Evolutionary conservation across 2,888 invertebrate species (phyloP).

Genomic region (Drosophila flavopinicola): DNA sequence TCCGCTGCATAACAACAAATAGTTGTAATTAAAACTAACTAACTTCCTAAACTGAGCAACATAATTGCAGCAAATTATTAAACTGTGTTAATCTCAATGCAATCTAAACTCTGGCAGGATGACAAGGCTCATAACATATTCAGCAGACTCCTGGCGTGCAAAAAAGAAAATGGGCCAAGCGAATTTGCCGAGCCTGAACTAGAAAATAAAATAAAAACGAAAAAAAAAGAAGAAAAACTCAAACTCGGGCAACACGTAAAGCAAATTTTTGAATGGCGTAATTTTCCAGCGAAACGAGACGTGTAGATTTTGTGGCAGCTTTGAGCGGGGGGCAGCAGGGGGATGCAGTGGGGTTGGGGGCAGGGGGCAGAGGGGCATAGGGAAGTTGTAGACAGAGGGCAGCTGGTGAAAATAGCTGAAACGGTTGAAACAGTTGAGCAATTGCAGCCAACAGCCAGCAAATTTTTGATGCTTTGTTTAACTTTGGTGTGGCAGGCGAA

Average conservation of each 20-base stretch:
- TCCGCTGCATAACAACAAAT: too few species aligned
- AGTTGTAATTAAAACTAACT: too few species aligned
- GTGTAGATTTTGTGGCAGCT: constrained; percentile 38
- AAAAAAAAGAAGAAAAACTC: constrained; percentile 11
- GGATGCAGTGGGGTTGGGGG: background rate
- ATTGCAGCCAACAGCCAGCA: constrained; percentile 54
- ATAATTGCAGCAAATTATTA: background rate
- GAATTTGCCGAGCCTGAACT: constrained; percentile 44
- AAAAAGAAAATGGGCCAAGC: constrained; percentile 51
- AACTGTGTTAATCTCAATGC: constrained; percentile 3
- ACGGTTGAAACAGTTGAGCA: constrained; percentile 55
- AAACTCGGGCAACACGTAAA: constrained; percentile 62
- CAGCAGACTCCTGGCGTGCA: constrained; percentile 7
- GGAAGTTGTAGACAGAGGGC: background rate
- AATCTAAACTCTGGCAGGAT: constrained; percentile 5
- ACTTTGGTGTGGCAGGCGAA: constrained; percentile 40
- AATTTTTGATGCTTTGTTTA: constrained; percentile 67
- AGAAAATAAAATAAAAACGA: constrained; percentile 25
- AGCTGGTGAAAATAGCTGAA: constrained; percentile 46
- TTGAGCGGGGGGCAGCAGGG: background rate
- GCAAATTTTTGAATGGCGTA: constrained; percentile 72
- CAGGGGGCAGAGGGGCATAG: background rate
- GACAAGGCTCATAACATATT: constrained; percentile 13
- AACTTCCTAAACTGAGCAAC: too few species aligned
- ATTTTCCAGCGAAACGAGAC: constrained; percentile 60